Evolutionary conservation across 2,797 vertebrate genomes (phyloP).

Genomic region (Florisuga fusca): DNA sequence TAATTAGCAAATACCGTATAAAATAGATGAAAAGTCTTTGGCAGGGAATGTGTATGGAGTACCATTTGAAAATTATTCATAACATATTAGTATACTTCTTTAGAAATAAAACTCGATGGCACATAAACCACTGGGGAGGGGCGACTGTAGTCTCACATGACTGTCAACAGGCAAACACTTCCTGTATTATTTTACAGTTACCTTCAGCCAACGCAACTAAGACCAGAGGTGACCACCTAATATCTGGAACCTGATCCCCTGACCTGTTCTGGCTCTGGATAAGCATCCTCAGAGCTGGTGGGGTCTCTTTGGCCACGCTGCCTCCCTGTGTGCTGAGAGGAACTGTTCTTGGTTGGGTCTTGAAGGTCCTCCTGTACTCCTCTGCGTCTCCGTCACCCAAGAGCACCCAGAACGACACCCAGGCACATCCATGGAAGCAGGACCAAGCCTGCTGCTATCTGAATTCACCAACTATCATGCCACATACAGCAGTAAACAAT

Average conservation of each 20-base stretch:
- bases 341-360: neutral
- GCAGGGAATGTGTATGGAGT: neutral
- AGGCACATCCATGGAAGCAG: fast-evolving
- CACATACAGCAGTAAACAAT: neutral
- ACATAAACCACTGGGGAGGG: slow-evolving; percentile 10
- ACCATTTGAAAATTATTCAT: slow-evolving; percentile 49
- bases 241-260: neutral
- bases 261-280: neutral
- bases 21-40: slow-evolving; percentile 66
- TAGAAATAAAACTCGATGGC: neutral
- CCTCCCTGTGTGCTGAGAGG: neutral
- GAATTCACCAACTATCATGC: slow-evolving; percentile 18
- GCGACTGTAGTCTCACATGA: neutral
- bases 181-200: neutral
- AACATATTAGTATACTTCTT: slow-evolving; percentile 18
- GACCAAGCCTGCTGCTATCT: neutral
- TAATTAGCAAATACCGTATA: slow-evolving; percentile 61
- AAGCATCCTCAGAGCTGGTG: neutral
- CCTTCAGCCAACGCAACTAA: neutral
- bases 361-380: neutral
- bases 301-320: neutral
- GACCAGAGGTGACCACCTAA: neutral
- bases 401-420: neutral
- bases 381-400: neutral
- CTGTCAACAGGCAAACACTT: neutral